Evolutionary conservation across 2,888 invertebrate genomes (phyloP), one percentile per base, ranked within the genome.

Genomic region (Germaria angustata): DNA sequence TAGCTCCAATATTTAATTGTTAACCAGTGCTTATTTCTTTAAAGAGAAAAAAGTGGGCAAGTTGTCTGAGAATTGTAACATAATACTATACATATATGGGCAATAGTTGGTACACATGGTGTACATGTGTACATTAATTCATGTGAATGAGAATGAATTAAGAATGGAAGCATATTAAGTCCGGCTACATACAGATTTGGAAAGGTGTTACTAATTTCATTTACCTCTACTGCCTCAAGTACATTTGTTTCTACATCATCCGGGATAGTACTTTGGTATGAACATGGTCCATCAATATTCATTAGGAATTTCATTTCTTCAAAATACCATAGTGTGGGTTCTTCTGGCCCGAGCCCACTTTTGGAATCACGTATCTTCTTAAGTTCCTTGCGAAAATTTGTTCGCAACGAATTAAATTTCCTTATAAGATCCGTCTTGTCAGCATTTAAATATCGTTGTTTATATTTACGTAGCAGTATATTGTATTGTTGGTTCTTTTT

Each of bases 341-440:
- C 71, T 13, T 77, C 77, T n/a, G 32, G 15, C 0, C 34, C 15
- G 11, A 20, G 22, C 24, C 51, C 39, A 41, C 6, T 69, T 59
- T 22, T 22, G 36, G 73, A 32, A 15, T 66, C 59, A 20, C 46
- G 6, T 6, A 55, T 49, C 24, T 39, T 63, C 34, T 63, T 75
- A 13, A 75, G 13, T 44, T 80, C 80, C 24, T 75, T 73, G 6
- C 63, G 73, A 34, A 72, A 80, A 13, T 75, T 75, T 22, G 73
- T 73, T n/a, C 73, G 80, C 63, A 66, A 36, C 4, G 61, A 59
- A 44, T 80, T 80, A 5, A 80, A 55, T 55, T 80, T 80, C 44
- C 39, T 68, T 11, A 36, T n/a, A 4, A 80, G 17, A 9, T 71
- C 55, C 24, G 46, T 28, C 65, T 79, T 79, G 17, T 72, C 57